Evolutionary conservation across 2,888 invertebrate genomes (phyloP), one percentile per base, ranked within the genome.

Genomic region (Macrophya alboannulata): DNA sequence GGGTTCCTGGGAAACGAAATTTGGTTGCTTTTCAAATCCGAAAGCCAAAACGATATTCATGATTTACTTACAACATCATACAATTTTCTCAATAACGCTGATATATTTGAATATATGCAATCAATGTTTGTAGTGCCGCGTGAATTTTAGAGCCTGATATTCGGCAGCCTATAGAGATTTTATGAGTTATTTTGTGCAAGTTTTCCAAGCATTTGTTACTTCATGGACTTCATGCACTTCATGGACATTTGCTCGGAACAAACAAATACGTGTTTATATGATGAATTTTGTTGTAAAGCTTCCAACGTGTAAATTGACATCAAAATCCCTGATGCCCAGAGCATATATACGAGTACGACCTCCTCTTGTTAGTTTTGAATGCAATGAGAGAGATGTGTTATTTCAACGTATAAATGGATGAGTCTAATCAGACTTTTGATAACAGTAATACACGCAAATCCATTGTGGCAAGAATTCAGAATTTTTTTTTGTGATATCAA

Each of bases 171-270:
- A 21, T 62, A 25, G 10, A 25, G 62, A 6, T 37, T 68, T 68
- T 1, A n/a, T n/a, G n/a, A 37, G 31, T 68, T 68, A 15, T n/a
- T 37, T 68, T 25, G 31, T 68, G 37, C 68, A 68, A 68, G 25
- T 31, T 37, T 37, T 68, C 68, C 37, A 17, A 68, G 15, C 68
- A 68, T 37, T 68, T 68, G 31, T 68, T 68, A 62, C 62, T 62
- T 25, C 25, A 4, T 31, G 62, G 62, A 21, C 62, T n/a, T n/a
- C n/a, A n/a, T n/a, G n/a, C n/a, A 62, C 62, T 62, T 25, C 25
- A 4, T 31, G 62, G 62, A 21, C 62, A 62, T 25, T 31, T 21
- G 62, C 12, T 12, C 12, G 25, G 9, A 62, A 25, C 25, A 62
- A 62, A 62, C 25, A 62, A 62, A 25, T 31, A 15, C 15, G 48